Conservation (phyloP, 2,113 vertebrate genomes). For the Ageneiosus marmoratus region DNA sequence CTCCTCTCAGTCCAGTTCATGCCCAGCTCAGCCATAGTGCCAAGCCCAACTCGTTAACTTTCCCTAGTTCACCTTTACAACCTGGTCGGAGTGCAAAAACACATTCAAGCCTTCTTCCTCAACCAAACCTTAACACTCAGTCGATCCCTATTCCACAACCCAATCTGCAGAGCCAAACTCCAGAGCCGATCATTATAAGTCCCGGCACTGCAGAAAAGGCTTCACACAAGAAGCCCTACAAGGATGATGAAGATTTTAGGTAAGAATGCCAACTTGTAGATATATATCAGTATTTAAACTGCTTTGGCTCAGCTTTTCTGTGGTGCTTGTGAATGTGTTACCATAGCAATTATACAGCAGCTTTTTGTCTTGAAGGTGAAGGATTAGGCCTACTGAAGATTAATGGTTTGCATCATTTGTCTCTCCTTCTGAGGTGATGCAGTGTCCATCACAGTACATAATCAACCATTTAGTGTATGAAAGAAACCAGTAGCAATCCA, state of each 20-base stretch:
- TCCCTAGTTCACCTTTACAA: conserved; percentile 38
- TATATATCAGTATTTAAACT: background rate
- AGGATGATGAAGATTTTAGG: conserved; percentile 70
- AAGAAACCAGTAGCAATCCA: background rate
- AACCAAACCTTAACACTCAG: conserved; percentile 2
- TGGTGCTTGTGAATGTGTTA: conserved; percentile 7
- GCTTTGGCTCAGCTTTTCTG: background rate
- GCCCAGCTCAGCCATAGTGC: conserved; percentile 8
- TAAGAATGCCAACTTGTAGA: conserved; percentile 46
- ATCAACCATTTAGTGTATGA: background rate
- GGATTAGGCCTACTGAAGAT: background rate
- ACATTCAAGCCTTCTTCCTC: conserved; percentile 35
- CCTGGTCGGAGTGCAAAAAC: conserved; percentile 34
- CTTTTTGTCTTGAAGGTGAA: background rate
- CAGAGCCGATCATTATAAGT: conserved; percentile 50
- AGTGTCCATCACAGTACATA: background rate
- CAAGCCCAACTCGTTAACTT: background rate
- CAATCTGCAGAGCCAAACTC: conserved; percentile 43
- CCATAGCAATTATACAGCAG: conserved; percentile 9
- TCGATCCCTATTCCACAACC: conserved; percentile 44
- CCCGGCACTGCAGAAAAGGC: conserved; percentile 52
- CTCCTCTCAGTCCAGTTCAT: background rate
- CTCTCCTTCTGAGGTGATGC: background rate
- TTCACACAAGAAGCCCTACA: conserved; percentile 46
- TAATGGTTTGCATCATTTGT: background rate